Conservation (phyloP, 1,140 invertebrate species). For the Subanguina moxae region DNA sequence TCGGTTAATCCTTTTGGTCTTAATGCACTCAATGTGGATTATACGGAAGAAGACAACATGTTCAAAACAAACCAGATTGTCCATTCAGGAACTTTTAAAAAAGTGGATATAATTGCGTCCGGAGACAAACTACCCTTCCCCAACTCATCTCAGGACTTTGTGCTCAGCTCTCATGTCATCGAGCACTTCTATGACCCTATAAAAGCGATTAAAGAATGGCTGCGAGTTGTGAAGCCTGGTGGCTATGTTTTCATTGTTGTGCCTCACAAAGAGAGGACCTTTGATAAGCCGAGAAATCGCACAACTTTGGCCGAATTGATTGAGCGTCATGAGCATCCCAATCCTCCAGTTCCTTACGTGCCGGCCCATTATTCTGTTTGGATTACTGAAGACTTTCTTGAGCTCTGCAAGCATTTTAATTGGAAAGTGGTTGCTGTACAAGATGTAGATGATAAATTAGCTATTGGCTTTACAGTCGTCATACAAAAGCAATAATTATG, state of each 20-base stretch:
- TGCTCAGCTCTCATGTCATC: slow-evolving; percentile 20
- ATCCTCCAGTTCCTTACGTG: neutral
- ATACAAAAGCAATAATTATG: slow-evolving; percentile 16
- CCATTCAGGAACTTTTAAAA: neutral
- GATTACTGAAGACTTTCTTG: slow-evolving; percentile 20
- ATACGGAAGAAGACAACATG: neutral
- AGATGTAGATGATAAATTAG: slow-evolving; percentile 19
- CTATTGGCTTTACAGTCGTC: slow-evolving; percentile 15
- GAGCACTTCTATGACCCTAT: slow-evolving; percentile 28
- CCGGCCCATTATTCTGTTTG: slow-evolving; percentile 13
- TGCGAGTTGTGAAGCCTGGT: slow-evolving; percentile 10
- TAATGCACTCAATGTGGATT: slow-evolving; percentile 6
- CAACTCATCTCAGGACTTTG: slow-evolving; percentile 17
- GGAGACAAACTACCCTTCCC: slow-evolving; percentile 20
- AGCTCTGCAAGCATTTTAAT: slow-evolving; percentile 18
- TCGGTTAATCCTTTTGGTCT: slow-evolving; percentile 2
- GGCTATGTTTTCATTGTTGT: slow-evolving; percentile 20
- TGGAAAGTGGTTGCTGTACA: slow-evolving; percentile 19
- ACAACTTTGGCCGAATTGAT: slow-evolving; percentile 14
- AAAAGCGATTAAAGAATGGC: slow-evolving; percentile 19
- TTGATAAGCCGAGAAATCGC: slow-evolving; percentile 11
- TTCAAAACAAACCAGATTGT: neutral
- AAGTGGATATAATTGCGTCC: slow-evolving; percentile 13
- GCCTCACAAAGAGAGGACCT: slow-evolving; percentile 20
- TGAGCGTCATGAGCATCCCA: neutral